Percentiles rank a stretch among this genome's conserved stretches.
Evolutionary conservation across 2,797 vertebrate genomes (phyloP).

Genomic region (Sebastes baramenuke): DNA sequence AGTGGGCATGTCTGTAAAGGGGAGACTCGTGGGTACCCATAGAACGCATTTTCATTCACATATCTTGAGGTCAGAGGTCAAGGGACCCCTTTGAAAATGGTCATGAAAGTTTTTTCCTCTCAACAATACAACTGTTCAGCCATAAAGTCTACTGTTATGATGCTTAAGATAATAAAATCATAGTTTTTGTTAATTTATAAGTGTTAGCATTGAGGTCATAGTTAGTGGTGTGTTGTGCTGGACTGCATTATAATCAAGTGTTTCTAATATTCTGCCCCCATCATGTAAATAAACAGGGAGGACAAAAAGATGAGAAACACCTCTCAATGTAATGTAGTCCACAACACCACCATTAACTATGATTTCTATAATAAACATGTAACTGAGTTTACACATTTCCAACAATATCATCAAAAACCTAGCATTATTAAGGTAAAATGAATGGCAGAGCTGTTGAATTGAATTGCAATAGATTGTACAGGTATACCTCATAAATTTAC

Average conservation of each 20-base stretch:
- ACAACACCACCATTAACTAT: neutral
- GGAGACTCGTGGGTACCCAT: no score
- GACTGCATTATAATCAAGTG: neutral
- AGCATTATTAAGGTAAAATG: neutral
- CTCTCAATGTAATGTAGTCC: neutral
- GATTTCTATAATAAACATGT: neutral
- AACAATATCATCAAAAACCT: neutral
- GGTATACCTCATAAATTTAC: neutral
- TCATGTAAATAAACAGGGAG: neutral
- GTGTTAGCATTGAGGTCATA: neutral
- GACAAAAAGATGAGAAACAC: neutral
- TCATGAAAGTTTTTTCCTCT: no score
- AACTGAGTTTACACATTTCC: neutral
- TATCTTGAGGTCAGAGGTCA: no score
- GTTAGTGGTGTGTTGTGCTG: neutral
- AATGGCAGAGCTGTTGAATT: neutral
- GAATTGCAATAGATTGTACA: neutral
- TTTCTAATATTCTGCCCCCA: neutral
- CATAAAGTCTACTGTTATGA: neutral
- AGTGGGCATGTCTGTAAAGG: no score
- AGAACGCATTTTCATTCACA: fast-evolving
- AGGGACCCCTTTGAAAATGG: no score
- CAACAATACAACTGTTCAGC: neutral
- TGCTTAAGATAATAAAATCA: neutral
- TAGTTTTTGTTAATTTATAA: neutral